Percentiles rank a stretch among this genome's conserved stretches.
phyloP scores from a whole-genome alignment of 2,113 vertebrate genomes.

The Sturnus vulgaris region DNA sequence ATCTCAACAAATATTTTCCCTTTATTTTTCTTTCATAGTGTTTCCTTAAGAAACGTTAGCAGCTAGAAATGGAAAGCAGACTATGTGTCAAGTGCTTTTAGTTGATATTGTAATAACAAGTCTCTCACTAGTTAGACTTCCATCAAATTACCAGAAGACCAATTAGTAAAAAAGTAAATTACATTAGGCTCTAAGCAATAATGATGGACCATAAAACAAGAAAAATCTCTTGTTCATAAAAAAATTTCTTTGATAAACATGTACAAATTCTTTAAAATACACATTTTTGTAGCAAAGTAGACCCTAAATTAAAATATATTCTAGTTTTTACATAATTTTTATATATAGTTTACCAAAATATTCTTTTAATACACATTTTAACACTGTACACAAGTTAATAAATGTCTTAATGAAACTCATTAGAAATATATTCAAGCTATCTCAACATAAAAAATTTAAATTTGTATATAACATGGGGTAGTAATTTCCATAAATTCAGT shows the following conservation, averaged over 20 bases:
- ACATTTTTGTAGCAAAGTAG: conserved; percentile 71
- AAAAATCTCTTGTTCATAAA: conserved; percentile 7
- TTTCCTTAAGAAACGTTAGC: conserved; percentile 22
- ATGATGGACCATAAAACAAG: conserved; percentile 23
- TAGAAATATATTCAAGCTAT: conserved; percentile 68
- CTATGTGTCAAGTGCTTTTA: not conserved
- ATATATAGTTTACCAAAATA: conserved; percentile 76
- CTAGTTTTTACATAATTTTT: conserved; percentile 71
- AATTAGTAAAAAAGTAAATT: conserved; percentile 13
- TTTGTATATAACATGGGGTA: conserved; percentile 32
- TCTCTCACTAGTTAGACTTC: not conserved
- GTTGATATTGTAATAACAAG: not conserved
- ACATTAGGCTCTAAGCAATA: not conserved
- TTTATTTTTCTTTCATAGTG: not conserved
- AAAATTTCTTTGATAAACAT: conserved; percentile 46
- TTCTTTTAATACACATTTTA: conserved; percentile 70
- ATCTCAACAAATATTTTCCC: not conserved
- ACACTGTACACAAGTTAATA: conserved; percentile 75
- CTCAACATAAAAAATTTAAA: conserved; percentile 53
- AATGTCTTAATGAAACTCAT: conserved; percentile 62
- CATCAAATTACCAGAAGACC: not conserved
- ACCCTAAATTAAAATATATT: conserved; percentile 75
- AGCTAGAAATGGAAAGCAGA: conserved; percentile 12
- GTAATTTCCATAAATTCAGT: conserved; percentile 65
- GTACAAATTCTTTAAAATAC: conserved; percentile 68